Evolutionary conservation across 2,113 vertebrate species (phyloP).

Genomic region (Lates calcarifer): DNA sequence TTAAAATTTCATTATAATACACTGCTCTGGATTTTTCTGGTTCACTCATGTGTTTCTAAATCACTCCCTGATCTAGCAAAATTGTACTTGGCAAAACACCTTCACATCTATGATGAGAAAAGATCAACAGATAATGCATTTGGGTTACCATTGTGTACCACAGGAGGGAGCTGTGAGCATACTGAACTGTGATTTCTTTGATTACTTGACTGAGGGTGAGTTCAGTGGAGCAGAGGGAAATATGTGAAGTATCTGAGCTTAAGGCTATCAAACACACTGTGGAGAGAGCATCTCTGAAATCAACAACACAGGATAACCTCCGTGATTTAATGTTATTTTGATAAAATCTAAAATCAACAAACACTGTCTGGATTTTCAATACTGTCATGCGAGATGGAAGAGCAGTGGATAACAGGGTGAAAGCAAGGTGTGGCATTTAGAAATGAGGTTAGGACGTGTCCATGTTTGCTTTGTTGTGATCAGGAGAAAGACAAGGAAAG

Average conservation of each 20-base stretch:
- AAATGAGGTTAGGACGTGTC: no score
- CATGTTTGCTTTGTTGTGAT: no score
- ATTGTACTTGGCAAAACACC: neutral
- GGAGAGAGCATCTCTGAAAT: neutral
- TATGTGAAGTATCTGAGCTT: conserved; percentile 4
- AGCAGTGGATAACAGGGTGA: no score
- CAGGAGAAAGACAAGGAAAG: neutral
- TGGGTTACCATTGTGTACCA: conserved; percentile 42
- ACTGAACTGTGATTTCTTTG: neutral
- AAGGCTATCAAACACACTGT: neutral
- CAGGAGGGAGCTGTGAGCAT: conserved; percentile 63
- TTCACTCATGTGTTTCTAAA: neutral
- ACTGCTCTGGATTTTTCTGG: no score
- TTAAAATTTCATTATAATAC: no score
- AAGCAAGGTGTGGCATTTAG: no score
- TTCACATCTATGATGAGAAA: neutral
- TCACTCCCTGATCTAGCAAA: neutral
- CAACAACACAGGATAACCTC: neutral
- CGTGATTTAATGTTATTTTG: neutral
- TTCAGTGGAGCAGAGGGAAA: conserved; percentile 22
- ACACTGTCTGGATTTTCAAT: no score
- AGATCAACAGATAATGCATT: neutral
- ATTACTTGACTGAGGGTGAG: neutral
- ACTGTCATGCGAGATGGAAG: no score
- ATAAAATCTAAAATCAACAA: neutral